Base-by-base conservation (phyloP, 2,797 vertebrate genomes). In the Argya squamiceps region DNA sequence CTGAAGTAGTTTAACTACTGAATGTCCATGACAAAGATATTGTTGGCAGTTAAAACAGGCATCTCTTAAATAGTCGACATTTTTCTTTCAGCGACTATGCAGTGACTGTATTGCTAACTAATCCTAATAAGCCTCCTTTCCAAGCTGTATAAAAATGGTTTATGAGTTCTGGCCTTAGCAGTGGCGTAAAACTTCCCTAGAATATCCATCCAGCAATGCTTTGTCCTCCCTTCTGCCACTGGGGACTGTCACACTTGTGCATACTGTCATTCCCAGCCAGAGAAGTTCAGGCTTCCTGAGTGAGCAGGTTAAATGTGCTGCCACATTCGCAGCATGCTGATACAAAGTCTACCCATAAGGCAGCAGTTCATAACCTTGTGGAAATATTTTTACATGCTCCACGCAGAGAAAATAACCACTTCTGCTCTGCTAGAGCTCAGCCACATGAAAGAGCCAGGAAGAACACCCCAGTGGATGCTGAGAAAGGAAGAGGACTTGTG, bases 301-400 rank as follows among this genome's bases (percentile, higher is more conserved):
- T 39, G 80, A 95, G 91, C 0, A 1, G 85, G 92, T 96, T 94
- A 90, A 95, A 73, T 1, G 37, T 91, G 50, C 83, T 95, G 93
- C 94, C 88, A 89, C 93, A 47, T 79, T 84, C 3, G 1, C 94
- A 94, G 94, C 70, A 2, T 74, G 91, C 64, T 60, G 78, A 89
- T 83, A 88, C 84, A 88, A 88, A 92, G 70, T 34, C 91, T 92
- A 39, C 91, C 91, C 89, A 69, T 89, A 92, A 95, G 94, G 77
- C 95, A 93, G 70, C 85, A 79, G 85, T 90, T 96, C 3, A 1
- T 92, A 96, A 91, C 89, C 94, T 92, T 93, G 63, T 91, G 50
- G 95, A 96, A 95, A 93, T 96, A 96, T 90, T 96, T 95, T 89
- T 90, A 87, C 84, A 69, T 87, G 88, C 83, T 87, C 63, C 95